Conservation (phyloP, 2,888 invertebrate species). For the Stramonita haemastoma region DNA sequence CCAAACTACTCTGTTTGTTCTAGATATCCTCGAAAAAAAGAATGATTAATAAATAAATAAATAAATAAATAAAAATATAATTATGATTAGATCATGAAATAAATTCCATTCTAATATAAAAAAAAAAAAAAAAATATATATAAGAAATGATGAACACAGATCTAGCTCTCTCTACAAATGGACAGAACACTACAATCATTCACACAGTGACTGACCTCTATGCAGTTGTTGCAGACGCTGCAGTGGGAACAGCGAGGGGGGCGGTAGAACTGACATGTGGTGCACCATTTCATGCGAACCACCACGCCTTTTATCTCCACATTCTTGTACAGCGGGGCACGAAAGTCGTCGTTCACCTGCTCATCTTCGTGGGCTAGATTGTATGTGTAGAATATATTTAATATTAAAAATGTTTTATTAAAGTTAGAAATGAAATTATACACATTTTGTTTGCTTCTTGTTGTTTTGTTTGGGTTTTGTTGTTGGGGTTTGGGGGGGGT, state of each 20-base stretch:
- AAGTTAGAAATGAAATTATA: too few species aligned
- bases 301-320: conserved; percentile 99
- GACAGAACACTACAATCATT: too few species aligned
- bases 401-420: too few species aligned
- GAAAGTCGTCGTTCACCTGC: conserved; percentile 93
- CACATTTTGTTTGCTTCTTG: too few species aligned
- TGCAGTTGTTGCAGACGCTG: conserved; percentile 99
- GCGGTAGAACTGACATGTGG: conserved; percentile 99
- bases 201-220: conserved; percentile 72
- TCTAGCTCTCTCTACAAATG: too few species aligned
- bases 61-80: neutral
- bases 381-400: conserved; percentile 1
- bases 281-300: conserved; percentile 99
- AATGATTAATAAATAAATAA: too few species aligned
- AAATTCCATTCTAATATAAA: neutral
- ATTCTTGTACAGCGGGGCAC: conserved; percentile 94
- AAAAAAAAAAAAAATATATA: neutral
- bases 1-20: too few species aligned
- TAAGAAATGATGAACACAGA: too few species aligned
- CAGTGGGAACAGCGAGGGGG: conserved; percentile 99
- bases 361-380: conserved; percentile 77
- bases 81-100: neutral
- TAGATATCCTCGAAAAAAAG: too few species aligned
- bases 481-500: too few species aligned
- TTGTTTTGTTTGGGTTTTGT: too few species aligned